These are phyloP conservation scores for Falco berigora DNA, from an alignment of 2,797 vertebrate species.

Conservation along the genomic window DNA sequence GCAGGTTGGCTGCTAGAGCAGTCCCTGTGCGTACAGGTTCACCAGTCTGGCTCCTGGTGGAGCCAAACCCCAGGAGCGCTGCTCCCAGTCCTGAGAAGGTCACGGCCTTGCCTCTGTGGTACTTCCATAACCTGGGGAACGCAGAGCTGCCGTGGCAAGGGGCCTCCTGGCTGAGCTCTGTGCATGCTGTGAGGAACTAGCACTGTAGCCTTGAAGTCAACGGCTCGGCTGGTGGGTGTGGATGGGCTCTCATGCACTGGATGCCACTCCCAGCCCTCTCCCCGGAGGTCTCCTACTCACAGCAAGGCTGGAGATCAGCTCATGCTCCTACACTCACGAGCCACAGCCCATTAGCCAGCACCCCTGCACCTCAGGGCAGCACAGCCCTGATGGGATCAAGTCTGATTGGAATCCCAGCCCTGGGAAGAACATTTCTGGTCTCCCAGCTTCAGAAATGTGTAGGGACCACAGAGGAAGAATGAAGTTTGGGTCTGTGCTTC, in stretches of 20 bases:
- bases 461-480: neutral
- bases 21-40: slow-evolving; percentile 12
- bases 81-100: slow-evolving; percentile 57
- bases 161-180: neutral
- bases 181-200: neutral
- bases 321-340: neutral
- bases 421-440: neutral
- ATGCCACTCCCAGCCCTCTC: neutral
- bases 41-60: neutral
- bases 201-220: neutral
- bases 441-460: neutral
- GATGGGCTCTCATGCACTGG: neutral
- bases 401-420: neutral
- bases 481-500: neutral
- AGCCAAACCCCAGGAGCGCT: neutral
- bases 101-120: neutral
- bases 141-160: neutral
- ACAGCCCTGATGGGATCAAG: accelerated
- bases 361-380: neutral
- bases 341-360: neutral
- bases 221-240: neutral
- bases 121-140: neutral
- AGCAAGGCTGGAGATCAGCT: neutral
- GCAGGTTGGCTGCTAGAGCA: neutral
- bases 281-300: neutral